Evolutionary conservation across 2,888 invertebrate genomes (phyloP), one percentile per base, ranked within the genome.

Genomic region (Oithona nana): DNA sequence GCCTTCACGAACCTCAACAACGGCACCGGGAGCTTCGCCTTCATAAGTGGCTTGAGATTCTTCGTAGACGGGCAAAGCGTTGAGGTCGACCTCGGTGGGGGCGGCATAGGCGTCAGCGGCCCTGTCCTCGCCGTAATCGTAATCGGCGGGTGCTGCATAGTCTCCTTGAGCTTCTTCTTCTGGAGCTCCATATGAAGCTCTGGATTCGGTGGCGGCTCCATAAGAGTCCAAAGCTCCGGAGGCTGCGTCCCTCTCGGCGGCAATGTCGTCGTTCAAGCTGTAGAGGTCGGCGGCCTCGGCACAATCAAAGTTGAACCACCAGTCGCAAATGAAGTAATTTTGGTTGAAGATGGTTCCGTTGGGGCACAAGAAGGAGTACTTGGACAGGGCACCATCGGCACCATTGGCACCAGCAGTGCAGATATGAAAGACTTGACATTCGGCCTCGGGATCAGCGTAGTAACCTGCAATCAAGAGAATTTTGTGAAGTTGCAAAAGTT

Each of bases 381-480:
- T 61, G 51, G 52, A 13, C 29, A 61, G 29, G 16, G 8, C 39
- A 11, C 39, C 39, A 11, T 39, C 8, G 16, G 8, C 39, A 11
- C 39, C 39, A 11, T 39, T 6, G 16, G 52, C 61, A 26, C 54
- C 61, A 30, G 51, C 54, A 26, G 61, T 28, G 50, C 61, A 61
- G 20, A 61, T 61, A 29, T 61, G 61, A 29, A 61, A 61, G 3
- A 86, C 88, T 78, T 89, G 89, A 70, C 89, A 89, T 68, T 83
- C 82, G 0, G 88, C 79, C 71, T 89, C 88, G 28, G 86, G 82
- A 71, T 89, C 89, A n/a, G 88, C 87, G 68, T 88, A 90, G 70
- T 88, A 89, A 28, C 90, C 90, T 39, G 39, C 6, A 39, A 39
- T 11, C 16, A 16, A 16, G 39, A 39, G 16, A 39, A 16, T 11